Evolutionary conservation across 64 coral and sea anemone species (phyloP).

Genomic region (Orbicella faveolata): DNA sequence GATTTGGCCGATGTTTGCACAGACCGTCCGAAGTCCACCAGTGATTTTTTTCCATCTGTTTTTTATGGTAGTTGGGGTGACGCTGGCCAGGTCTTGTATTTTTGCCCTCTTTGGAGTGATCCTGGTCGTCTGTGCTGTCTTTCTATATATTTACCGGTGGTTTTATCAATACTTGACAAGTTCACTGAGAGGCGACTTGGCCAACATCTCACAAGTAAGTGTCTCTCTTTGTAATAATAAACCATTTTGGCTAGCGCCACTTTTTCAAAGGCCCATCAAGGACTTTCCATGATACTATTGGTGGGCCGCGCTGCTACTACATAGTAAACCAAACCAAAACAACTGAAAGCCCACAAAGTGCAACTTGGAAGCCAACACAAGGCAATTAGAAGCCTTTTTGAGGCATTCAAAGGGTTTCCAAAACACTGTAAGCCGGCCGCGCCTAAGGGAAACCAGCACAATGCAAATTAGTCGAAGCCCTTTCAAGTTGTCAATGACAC

Average conservation of each 20-base stretch:
- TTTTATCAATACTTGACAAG: conserved; percentile 50
- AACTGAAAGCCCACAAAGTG: too few relatives aligned
- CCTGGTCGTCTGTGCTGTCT: background rate
- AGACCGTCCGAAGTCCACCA: conserved; percentile 13
- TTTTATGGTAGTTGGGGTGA: background rate
- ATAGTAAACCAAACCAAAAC: background rate
- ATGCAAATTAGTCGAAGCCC: background rate
- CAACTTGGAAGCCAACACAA: background rate
- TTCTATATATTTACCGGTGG: conserved; percentile 40
- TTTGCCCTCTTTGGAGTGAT: background rate
- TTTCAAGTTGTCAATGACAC: too few relatives aligned
- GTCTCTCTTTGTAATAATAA: background rate
- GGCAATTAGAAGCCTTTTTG: background rate
- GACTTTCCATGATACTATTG: too few relatives aligned
- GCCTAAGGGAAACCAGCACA: background rate
- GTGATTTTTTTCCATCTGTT: conserved; percentile 10
- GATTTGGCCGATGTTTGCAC: conserved; percentile 44
- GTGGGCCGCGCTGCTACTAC: background rate
- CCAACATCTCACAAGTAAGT: conserved; percentile 44
- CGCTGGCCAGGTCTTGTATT: background rate
- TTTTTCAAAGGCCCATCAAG: background rate
- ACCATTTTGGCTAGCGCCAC: too few relatives aligned
- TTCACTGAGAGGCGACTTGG: conserved; percentile 45
- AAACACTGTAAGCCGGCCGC: too few relatives aligned
- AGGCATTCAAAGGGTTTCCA: too few relatives aligned